These are phyloP conservation scores for Gadopsis bispinosus DNA, from an alignment of 2,797 vertebrate genomes.

Conservation along the genomic window DNA sequence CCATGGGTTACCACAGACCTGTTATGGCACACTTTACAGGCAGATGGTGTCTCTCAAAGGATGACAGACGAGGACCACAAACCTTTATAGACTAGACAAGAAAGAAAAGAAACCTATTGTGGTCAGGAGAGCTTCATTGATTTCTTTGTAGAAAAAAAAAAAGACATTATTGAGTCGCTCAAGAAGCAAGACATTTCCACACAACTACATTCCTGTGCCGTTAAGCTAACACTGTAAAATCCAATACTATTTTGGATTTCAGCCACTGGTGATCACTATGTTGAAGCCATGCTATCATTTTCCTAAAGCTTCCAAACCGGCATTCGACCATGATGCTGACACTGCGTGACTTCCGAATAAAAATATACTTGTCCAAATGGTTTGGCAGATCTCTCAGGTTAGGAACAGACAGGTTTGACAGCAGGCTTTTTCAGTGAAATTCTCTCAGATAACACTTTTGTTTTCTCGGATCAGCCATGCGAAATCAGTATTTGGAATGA, in stretches of 20 bases:
- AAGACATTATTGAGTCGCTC: not conserved
- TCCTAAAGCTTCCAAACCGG: not conserved
- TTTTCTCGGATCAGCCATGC: not conserved
- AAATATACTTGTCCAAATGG: not conserved
- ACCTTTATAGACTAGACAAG: constrained; percentile 22
- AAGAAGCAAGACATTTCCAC: constrained; percentile 9
- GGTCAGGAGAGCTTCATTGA: not conserved
- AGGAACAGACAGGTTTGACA: not conserved
- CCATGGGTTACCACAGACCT: constrained; percentile 54
- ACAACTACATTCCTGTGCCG: not conserved
- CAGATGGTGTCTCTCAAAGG: constrained; percentile 44
- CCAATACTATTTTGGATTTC: not conserved
- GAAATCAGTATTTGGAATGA: not conserved
- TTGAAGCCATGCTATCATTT: not conserved
- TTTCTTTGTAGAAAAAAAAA: not conserved
- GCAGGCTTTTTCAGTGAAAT: not conserved
- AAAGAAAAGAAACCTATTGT: constrained; percentile 13
- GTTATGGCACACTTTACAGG: constrained; percentile 57
- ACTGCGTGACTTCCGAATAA: too few species aligned
- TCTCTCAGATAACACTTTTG: not conserved
- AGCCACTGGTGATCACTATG: not conserved
- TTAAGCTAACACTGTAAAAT: not conserved
- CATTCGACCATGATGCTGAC: not conserved
- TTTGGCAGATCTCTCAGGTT: not conserved
- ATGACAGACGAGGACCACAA: constrained; percentile 42